Evolutionary conservation across 2,113 vertebrate species (phyloP), one percentile per base, ranked within the genome.

Genomic region (Vulpes vulpes): DNA sequence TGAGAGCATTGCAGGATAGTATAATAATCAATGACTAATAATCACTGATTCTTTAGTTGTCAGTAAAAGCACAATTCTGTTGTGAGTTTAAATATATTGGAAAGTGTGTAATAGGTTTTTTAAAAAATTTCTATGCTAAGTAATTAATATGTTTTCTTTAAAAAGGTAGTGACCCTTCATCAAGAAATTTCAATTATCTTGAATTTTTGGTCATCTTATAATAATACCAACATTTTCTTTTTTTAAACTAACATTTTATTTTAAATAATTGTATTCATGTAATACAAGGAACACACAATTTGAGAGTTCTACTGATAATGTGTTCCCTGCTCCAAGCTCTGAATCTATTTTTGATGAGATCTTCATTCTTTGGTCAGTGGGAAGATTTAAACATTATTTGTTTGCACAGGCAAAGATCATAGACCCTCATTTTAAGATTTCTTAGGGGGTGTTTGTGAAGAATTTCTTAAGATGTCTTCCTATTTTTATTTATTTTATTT

Each of bases 191-290:
- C 19, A 22, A 1, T 80, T 67, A 89, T 79, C 69, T 89, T 95
- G 89, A 81, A 89, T 76, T 74, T 81, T 95, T n/a, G 27, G 27
- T 92, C 53, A 35, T 32, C 16, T 67, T 94, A 69, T 43, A 62
- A 83, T 22, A 91, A 93, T 65, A 43, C 22, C 19, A 89, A 51
- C 25, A 76, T 76, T 76, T 30, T 69, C 8, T 25, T 62, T 67
- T 32, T 67, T 67, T 19, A 17, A 76, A 74, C 43, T 25, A 76
- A 82, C 14, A 87, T 65, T 98, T 98, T 96, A 96, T 96, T 96
- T 94, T 82, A 74, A 90, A 51, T 6, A 4, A 64, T 5, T 69
- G 27, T 43, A 71, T 88, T 69, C 11, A 51, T 20, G 6, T 80
- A 59, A 62, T 69, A 93, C 35, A 93, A 91, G 4, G 27, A 53